Evolutionary conservation across 2,888 invertebrate genomes (phyloP).

Genomic region (Dusona sp.): DNA sequence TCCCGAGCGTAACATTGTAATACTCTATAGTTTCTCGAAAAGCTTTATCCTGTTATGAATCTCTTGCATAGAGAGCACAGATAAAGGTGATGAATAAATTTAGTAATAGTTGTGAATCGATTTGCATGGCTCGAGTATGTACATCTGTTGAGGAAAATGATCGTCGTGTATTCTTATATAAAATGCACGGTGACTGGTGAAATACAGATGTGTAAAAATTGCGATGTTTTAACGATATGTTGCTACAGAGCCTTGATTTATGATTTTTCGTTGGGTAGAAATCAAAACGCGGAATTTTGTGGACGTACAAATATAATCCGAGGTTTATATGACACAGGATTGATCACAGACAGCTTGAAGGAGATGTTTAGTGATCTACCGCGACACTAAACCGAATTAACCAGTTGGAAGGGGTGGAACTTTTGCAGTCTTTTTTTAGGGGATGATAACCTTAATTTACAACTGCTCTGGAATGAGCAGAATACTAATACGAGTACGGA

Average conservation of each 20-base stretch:
- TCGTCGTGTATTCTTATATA: too few relatives aligned
- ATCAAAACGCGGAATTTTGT: not conserved
- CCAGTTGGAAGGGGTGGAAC: not conserved
- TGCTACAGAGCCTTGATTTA: too few relatives aligned
- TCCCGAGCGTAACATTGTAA: constrained; percentile 1
- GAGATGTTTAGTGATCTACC: not conserved
- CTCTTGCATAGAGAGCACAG: constrained; percentile 1
- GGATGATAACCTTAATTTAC: not conserved
- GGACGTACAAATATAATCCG: not conserved
- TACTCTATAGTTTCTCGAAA: constrained; percentile 10
- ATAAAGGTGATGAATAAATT: constrained; percentile 4
- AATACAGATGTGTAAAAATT: too few relatives aligned
- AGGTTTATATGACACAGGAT: not conserved
- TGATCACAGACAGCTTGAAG: not conserved
- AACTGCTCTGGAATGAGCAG: not conserved
- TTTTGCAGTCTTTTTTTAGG: not conserved
- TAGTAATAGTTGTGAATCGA: not conserved
- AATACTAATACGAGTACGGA: not conserved
- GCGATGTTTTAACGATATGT: too few relatives aligned
- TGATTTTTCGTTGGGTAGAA: not conserved
- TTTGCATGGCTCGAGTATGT: too few relatives aligned
- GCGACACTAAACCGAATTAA: not conserved
- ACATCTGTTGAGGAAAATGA: not conserved
- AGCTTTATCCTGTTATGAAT: constrained; percentile 5
- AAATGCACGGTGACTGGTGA: too few relatives aligned